Base-by-base conservation (phyloP, 2,797 vertebrate genomes). In the Coccyzus lansbergi region DNA sequence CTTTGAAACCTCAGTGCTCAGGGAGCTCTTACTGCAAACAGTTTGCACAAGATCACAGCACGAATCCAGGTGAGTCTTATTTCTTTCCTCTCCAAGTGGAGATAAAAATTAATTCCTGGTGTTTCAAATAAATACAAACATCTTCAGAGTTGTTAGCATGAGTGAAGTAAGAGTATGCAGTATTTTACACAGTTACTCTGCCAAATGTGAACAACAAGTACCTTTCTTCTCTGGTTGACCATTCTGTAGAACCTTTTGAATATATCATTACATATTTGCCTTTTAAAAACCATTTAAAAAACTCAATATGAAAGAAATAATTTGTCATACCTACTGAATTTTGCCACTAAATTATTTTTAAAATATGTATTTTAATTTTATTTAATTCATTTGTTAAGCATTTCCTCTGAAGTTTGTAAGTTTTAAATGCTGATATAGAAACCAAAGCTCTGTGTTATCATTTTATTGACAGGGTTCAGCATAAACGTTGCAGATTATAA, bases 131-230 rank as follows among this genome's bases (percentile, higher is more conserved):
- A 94, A 92, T 80, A 86, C 86, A 88, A 88, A 68, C 8, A 1
- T 92, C 65, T 87, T 93, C 85, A 42, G 52, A 86, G 81, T 42
- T 64, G 77, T 77, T 84, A 90, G 91, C 88, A 55, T 70, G 80
- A 86, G 80, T 90, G 93, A 95, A 95, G 90, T 59, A 93, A 84
- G 85, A 90, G 70, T 88, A 92, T 83, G 94, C 86, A 90, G 7
- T 95, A 92, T 86, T 93, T 95, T 96, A 96, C 94, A 95, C 4
- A 44, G 92, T 94, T 92, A 96, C 91, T 91, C 81, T 95, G 91
- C 91, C 91, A 94, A 76, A 90, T 77, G 56, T 90, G 90, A 93
- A 93, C 69, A 91, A 86, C 68, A 91, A 86, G 71, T 86, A 90
- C 68, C 89, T 33, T 51, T 86, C 36, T 51, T 86, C 56, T 70